Evolutionary conservation across 2,113 vertebrate genomes (phyloP), one percentile per base, ranked within the genome.

Genomic region (Brachionichthys hirsutus): DNA sequence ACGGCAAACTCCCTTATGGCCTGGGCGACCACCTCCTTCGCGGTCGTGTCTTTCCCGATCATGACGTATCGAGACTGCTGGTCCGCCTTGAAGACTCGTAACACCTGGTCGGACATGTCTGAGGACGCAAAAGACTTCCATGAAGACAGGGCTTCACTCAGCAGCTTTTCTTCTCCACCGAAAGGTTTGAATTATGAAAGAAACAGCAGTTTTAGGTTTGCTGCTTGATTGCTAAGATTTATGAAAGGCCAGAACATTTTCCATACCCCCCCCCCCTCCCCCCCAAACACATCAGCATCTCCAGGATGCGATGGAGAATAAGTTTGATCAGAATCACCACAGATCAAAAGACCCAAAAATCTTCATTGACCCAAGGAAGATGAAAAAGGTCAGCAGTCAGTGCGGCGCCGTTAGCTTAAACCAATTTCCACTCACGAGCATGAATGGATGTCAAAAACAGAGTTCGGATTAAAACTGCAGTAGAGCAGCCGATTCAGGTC

Each of bases 11-110:
- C 96, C 66, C 96, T 87, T 88, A 99, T 96, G 19, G 95, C 95
- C 89, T 98, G 96, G 56, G 93, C 82, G 42, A 99, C 97, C 55
- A 98, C 97, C 83, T 99, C 96, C 74, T 97, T 97, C 0, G 97
- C 97, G 0, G 97, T 99, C 1, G 97, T 98, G 81, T 99, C 97
- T 76, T 97, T 97, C 65, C 97, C 95, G 70, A 98, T 98, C 97
- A 99, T 98, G 81, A 99, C 96, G 87, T 99, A 99, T 4, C 97
- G 95, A 55, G 96, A 98, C 79, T 98, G 95, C 87, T 99, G 97
- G 81, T 99, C 97, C 0, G 95, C 97, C 77, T 98, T 98, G 81
- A 98, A 99, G 72, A 98, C 96, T 38, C 96, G 89, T 53, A 98
- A 81, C 6, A 98, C 97, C 78, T 99, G 96, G 74, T 99, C 96